Percentiles rank a stretch among this genome's conserved stretches.
phyloP scores from a whole-genome alignment of 1,140 invertebrate species.

The Thaumatotibia leucotreta region DNA sequence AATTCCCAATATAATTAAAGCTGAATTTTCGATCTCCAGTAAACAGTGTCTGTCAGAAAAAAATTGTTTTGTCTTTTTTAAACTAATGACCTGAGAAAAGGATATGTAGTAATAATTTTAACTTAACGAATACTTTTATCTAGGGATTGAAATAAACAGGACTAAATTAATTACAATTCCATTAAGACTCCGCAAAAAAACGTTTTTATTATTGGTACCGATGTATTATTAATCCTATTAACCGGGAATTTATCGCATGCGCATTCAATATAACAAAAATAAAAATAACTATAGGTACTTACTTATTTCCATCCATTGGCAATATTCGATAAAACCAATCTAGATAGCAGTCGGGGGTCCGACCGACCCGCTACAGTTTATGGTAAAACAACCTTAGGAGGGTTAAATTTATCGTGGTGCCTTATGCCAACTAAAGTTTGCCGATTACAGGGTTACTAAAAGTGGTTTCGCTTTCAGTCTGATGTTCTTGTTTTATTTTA shows the following conservation, averaged over 20 bases:
- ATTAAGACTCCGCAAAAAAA: no score
- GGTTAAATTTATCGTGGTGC: constrained; percentile 46
- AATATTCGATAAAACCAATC: constrained; percentile 63
- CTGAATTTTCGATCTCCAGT: no score
- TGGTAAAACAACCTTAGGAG: constrained; percentile 48
- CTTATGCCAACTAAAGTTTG: constrained; percentile 38
- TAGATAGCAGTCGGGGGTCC: constrained; percentile 42
- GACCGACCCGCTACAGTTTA: constrained; percentile 41
- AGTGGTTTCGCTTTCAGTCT: constrained; percentile 1
- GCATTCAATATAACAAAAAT: constrained; percentile 26
- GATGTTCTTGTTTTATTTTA: no score
- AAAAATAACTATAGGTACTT: constrained; percentile 37
- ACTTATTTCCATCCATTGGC: constrained; percentile 35
- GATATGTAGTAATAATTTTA: no score
- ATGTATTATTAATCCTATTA: background rate
- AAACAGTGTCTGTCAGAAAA: no score
- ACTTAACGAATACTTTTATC: no score
- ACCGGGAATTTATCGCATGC: background rate
- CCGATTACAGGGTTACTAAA: constrained; percentile 16
- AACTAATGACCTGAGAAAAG: no score
- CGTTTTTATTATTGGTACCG: no score
- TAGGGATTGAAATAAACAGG: no score
- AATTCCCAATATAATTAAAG: no score
- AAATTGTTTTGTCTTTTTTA: no score
- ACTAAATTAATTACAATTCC: no score